These are phyloP conservation scores for Timema cristinae DNA, from an alignment of 2,888 invertebrate species.

Conservation along the genomic window DNA sequence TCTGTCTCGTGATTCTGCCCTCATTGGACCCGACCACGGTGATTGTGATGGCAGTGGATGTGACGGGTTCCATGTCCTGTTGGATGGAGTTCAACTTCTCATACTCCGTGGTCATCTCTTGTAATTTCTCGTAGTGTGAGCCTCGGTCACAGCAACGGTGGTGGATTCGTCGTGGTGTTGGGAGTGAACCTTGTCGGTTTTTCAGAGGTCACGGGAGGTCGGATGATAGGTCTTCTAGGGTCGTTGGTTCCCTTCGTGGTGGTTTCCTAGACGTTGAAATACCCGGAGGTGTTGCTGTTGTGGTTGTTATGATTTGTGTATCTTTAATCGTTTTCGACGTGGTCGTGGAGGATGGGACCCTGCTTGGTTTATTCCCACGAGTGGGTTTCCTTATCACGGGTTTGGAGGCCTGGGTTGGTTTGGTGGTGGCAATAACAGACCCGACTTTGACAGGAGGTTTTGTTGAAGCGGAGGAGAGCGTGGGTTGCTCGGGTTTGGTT, in stretches of 20 bases:
- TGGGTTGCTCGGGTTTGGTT: conserved; percentile 31
- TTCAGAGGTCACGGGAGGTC: conserved; percentile 13
- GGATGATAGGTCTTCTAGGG: background rate
- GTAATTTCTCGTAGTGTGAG: background rate
- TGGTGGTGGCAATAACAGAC: conserved; percentile 10
- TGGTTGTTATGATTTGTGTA: conserved; percentile 7
- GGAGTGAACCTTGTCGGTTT: background rate
- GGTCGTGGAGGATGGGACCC: conserved; percentile 16
- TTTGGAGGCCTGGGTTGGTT: conserved; percentile 15
- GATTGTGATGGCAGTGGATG: conserved; percentile 35
- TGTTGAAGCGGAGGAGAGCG: conserved; percentile 7
- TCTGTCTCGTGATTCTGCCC: conserved; percentile 1
- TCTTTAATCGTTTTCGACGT: conserved; percentile 9
- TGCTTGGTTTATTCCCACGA: no score
- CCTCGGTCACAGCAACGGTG: background rate
- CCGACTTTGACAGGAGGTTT: conserved; percentile 15
- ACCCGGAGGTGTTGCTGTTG: conserved; percentile 7
- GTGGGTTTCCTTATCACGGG: background rate
- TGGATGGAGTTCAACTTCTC: background rate
- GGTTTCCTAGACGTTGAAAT: background rate
- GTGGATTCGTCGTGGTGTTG: background rate
- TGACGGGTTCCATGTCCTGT: conserved; percentile 29
- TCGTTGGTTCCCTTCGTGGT: conserved; percentile 4
- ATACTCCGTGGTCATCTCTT: background rate
- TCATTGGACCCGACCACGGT: conserved; percentile 31